Evolutionary conservation across 2,113 vertebrate species (phyloP).

Genomic region (Choloepus hoffmanni): DNA sequence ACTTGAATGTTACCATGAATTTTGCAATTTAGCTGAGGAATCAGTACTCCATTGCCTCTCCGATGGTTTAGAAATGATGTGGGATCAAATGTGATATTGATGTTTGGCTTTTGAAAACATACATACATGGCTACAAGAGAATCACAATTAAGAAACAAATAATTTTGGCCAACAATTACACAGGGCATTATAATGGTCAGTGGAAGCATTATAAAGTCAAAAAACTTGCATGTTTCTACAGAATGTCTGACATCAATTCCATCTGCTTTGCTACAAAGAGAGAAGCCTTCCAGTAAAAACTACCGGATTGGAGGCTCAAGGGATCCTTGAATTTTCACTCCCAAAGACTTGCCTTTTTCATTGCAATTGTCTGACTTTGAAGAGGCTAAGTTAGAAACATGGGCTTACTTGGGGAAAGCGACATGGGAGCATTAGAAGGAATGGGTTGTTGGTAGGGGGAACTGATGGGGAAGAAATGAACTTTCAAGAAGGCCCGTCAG

Average conservation of each 20-base stretch:
- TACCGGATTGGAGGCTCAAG: background rate
- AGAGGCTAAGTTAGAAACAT: background rate
- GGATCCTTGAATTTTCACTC: background rate
- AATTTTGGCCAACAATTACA: background rate
- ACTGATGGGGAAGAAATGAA: background rate
- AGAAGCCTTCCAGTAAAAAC: background rate
- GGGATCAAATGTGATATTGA: background rate
- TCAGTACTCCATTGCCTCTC: conserved; percentile 6
- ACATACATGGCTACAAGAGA: background rate
- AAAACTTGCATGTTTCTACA: background rate
- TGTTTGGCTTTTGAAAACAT: conserved; percentile 28
- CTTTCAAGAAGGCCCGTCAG: background rate
- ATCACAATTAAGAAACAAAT: background rate
- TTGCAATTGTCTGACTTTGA: background rate
- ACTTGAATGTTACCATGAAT: background rate
- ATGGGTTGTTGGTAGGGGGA: background rate
- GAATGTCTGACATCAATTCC: background rate
- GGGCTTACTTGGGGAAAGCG: no score
- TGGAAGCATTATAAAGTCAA: background rate
- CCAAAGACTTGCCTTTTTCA: background rate
- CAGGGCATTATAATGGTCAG: background rate
- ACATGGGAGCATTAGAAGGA: background rate
- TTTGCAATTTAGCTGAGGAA: conserved; percentile 20
- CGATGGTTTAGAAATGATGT: conserved; percentile 21
- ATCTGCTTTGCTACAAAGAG: conserved; percentile 39